Evolutionary conservation across 1,140 invertebrate genomes (phyloP).

Genomic region (Drosophila bipectinata): DNA sequence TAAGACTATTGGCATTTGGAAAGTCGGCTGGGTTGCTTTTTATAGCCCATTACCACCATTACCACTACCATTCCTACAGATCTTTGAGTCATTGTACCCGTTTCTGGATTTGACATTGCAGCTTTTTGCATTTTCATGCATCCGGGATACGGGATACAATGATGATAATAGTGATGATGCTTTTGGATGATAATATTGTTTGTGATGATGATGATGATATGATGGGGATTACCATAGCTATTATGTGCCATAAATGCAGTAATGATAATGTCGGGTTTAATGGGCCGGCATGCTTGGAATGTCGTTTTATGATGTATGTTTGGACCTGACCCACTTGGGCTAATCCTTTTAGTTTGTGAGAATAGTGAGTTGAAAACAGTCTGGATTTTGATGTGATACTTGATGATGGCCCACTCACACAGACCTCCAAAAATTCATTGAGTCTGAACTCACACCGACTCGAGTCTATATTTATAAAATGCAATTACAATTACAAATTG

Average conservation of each 20-base stretch:
- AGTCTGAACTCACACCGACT: conserved; percentile 3
- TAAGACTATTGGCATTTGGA: conserved; percentile 62
- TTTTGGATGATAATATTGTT: no score
- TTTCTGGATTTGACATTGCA: conserved; percentile 68
- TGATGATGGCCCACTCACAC: background rate
- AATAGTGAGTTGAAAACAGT: no score
- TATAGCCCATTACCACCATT: conserved; percentile 53
- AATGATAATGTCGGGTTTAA: conserved; percentile 30
- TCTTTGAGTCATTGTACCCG: conserved; percentile 65
- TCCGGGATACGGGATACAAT: conserved; percentile 39
- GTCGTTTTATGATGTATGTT: conserved; percentile 11
- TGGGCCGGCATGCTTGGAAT: conserved; percentile 10
- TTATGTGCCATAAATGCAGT: conserved; percentile 16
- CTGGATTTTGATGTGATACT: no score
- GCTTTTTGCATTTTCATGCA: conserved; percentile 60
- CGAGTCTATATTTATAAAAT: conserved; percentile 18
- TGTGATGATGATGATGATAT: conserved; percentile 28
- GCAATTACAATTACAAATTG: conserved; percentile 56
- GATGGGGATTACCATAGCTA: conserved; percentile 18
- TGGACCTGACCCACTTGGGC: conserved; percentile 1
- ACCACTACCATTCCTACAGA: conserved; percentile 31
- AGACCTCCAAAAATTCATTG: conserved; percentile 1
- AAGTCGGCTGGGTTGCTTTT: conserved; percentile 59
- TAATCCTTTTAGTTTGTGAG: background rate
- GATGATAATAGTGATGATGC: conserved; percentile 3